phyloP scores from a whole-genome alignment of 2,113 vertebrate genomes.

The Pseudopipra pipra region DNA sequence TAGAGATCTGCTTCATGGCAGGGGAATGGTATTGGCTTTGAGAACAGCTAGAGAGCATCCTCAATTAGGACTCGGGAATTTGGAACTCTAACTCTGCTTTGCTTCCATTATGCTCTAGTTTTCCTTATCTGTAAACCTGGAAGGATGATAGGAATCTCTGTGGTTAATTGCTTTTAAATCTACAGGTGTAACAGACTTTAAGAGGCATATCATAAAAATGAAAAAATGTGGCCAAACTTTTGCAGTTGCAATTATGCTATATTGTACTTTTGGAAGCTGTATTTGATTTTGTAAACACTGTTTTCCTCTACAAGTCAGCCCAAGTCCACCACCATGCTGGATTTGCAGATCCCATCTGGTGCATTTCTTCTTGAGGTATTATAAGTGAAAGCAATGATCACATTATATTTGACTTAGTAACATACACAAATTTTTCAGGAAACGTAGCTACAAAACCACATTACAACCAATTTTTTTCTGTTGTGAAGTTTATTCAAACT shows the following conservation, averaged over 20 bases:
- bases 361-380: neutral
- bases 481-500: neutral
- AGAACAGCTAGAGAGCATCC: neutral
- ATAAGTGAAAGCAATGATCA: neutral
- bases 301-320: neutral
- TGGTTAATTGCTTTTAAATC: neutral
- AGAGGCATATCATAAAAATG: neutral
- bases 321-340: neutral
- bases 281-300: neutral
- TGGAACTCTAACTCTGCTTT: neutral
- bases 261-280: neutral
- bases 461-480: neutral
- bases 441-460: neutral
- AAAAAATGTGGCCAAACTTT: neutral
- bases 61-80: neutral
- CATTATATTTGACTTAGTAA: neutral
- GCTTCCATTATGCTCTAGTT: neutral
- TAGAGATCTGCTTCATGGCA: neutral
- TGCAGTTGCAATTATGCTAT: neutral
- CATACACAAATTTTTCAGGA: neutral
- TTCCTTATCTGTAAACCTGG: neutral
- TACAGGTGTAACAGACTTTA: neutral
- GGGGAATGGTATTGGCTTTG: neutral
- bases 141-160: neutral
- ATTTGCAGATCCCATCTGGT: neutral